A percentile compares a stretch with the other conserved stretches of the same genome.
phyloP scores from a whole-genome alignment of 2,797 vertebrate species.

The Hemitrygon akajei region DNA sequence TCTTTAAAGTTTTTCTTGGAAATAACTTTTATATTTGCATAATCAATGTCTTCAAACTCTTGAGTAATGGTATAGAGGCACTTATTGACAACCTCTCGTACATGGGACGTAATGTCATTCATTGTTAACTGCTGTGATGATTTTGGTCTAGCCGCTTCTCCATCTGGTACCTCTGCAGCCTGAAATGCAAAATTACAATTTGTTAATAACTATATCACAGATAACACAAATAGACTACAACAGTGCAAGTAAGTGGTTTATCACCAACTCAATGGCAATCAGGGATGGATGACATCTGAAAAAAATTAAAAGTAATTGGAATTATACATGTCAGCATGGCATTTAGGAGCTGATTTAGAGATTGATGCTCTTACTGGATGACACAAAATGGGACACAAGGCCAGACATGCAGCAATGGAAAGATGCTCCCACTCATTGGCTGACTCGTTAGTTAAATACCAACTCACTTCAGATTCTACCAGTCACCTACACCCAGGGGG shows the following conservation, averaged over 20 bases:
- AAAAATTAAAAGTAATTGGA: no score
- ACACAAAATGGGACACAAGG: background rate
- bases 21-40: constrained; percentile 43
- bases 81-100: constrained; percentile 48
- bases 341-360: background rate
- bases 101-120: constrained; percentile 49
- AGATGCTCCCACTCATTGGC: no score
- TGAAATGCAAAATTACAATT: constrained; percentile 44
- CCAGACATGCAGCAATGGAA: no score
- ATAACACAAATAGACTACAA: background rate
- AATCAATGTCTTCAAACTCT: constrained; percentile 55
- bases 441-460: no score
- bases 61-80: constrained; percentile 48
- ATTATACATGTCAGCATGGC: background rate
- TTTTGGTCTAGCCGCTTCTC: constrained; percentile 45
- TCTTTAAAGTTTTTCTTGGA: constrained; percentile 58
- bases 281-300: no score
- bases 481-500: no score
- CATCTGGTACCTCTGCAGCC: constrained; percentile 50
- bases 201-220: background rate
- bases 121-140: constrained; percentile 44
- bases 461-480: no score
- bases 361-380: background rate
- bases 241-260: no score
- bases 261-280: no score